These are phyloP conservation scores for Apodemus speciosus DNA, from an alignment of 2,113 vertebrate genomes.

Conservation along the genomic window DNA sequence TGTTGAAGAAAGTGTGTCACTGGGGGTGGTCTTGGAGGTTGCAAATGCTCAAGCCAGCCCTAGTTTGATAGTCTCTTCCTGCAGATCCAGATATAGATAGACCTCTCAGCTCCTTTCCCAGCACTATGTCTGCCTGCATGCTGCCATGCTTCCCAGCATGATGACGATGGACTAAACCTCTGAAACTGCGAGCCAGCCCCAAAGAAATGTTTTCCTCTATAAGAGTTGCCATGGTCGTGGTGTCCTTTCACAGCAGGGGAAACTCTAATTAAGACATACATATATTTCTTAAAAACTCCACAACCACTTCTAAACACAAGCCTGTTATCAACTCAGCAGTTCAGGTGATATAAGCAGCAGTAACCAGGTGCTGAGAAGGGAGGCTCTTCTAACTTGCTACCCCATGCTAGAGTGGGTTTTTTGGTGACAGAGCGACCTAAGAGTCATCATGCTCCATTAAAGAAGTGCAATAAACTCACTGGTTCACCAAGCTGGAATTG, in stretches of 20 bases:
- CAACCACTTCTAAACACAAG: neutral
- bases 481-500: slow-evolving; percentile 2
- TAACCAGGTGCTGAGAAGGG: neutral
- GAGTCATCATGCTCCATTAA: neutral
- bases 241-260: neutral
- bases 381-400: neutral
- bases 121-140: neutral
- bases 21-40: neutral
- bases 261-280: neutral
- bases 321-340: neutral
- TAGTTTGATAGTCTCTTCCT: neutral
- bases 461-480: neutral
- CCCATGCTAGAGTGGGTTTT: neutral
- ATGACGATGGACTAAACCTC: neutral
- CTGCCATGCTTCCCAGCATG: neutral
- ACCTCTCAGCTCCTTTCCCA: neutral
- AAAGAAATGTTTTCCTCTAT: neutral
- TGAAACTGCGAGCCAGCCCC: neutral
- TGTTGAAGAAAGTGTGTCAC: neutral
- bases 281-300: neutral
- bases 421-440: neutral
- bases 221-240: neutral
- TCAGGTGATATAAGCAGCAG: neutral
- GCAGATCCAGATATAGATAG: neutral
- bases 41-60: neutral